Percentiles rank a stretch among this genome's conserved stretches.
These are phyloP conservation scores for Amblyopsis rosae DNA, from an alignment of 2,113 vertebrate genomes.

Conservation along the genomic window DNA sequence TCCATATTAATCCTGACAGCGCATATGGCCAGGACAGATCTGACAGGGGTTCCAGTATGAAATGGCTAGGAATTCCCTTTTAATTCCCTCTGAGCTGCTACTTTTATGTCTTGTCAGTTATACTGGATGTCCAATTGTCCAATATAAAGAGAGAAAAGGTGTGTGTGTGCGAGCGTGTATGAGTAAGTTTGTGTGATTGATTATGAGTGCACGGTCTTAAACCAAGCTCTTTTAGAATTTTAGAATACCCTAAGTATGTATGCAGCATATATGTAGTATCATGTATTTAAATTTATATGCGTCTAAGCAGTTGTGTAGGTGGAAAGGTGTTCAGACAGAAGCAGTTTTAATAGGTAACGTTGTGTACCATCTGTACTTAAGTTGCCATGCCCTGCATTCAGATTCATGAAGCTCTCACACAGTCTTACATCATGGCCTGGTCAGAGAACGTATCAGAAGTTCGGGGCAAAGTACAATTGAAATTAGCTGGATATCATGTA, in stretches of 20 bases:
- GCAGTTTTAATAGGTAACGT: slow-evolving; percentile 32
- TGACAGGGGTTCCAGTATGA: too few species aligned
- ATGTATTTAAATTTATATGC: slow-evolving; percentile 25
- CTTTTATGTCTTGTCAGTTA: slow-evolving; percentile 9
- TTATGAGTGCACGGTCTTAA: slow-evolving; percentile 5
- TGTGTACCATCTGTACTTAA: neutral
- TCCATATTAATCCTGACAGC: too few species aligned
- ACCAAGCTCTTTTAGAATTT: slow-evolving; percentile 24
- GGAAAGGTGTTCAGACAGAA: slow-evolving; percentile 23
- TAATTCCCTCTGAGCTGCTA: too few species aligned
- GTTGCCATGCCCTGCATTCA: too few species aligned
- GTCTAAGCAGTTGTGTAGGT: slow-evolving; percentile 12
- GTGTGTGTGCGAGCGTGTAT: neutral
- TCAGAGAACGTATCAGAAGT: slow-evolving; percentile 8
- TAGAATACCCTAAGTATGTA: slow-evolving; percentile 46
- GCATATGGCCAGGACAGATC: too few species aligned
- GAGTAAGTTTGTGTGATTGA: neutral
- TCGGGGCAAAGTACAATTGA: neutral
- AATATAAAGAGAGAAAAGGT: slow-evolving; percentile 14
- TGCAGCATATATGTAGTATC: slow-evolving; percentile 6
- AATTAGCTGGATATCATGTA: neutral
- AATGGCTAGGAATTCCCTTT: too few species aligned
- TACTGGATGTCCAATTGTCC: slow-evolving; percentile 59
- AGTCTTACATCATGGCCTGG: slow-evolving; percentile 29
- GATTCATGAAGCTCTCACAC: neutral